Evolutionary conservation across 2,113 vertebrate species (phyloP).

Genomic region (Heterochromis multidens): DNA sequence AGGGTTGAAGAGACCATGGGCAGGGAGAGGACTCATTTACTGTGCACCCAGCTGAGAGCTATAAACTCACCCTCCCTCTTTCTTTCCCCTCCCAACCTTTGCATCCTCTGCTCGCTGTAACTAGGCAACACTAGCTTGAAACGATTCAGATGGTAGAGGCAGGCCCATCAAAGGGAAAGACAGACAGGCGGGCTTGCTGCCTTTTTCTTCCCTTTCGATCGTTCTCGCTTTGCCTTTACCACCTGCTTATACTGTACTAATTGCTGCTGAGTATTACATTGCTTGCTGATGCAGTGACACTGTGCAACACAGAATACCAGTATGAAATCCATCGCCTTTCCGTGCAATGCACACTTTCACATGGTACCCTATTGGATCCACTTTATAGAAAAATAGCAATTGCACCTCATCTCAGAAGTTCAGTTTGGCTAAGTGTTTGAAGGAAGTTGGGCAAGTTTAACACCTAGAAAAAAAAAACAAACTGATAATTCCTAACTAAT

Average conservation of each 20-base stretch:
- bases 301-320: background rate
- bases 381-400: background rate
- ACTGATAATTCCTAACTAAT: background rate
- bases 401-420: background rate
- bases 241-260: slow-evolving; percentile 10
- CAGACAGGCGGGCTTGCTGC: background rate
- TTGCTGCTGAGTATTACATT: background rate
- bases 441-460: background rate
- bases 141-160: slow-evolving; percentile 46
- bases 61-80: slow-evolving; percentile 14
- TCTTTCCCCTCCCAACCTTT: slow-evolving; percentile 36
- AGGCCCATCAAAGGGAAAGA: slow-evolving; percentile 58
- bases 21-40: slow-evolving; percentile 24
- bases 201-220: slow-evolving; percentile 3
- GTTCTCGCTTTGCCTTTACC: background rate
- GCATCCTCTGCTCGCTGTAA: slow-evolving; percentile 57
- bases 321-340: background rate
- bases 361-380: background rate
- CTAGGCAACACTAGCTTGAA: slow-evolving; percentile 69
- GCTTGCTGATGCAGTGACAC: background rate
- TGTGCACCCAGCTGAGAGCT: slow-evolving; percentile 9
- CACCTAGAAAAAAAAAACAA: background rate
- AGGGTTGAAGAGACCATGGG: background rate
- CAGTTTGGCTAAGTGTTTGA: background rate
- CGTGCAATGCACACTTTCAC: background rate